These are phyloP conservation scores for Colaptes auratus DNA, from an alignment of 2,113 vertebrate species.

Conservation along the genomic window DNA sequence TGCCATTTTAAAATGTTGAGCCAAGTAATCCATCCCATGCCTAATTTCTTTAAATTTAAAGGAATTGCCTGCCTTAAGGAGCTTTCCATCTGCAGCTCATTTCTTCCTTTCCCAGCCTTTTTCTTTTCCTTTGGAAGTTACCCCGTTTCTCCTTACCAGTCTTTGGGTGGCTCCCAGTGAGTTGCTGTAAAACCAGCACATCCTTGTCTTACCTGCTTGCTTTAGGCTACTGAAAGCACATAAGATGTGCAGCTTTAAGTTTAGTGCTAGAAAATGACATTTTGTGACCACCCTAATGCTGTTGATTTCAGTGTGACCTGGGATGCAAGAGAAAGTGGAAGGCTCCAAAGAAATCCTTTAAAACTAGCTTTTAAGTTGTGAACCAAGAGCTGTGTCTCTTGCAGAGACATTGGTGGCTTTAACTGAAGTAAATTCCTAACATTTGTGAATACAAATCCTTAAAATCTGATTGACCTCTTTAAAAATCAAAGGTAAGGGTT, in stretches of 20 bases:
- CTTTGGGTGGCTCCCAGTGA: not conserved
- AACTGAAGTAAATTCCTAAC: conserved; percentile 44
- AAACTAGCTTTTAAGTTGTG: conserved; percentile 29
- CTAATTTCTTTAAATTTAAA: not conserved
- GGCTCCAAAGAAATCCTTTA: not conserved
- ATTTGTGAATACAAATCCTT: conserved; percentile 58
- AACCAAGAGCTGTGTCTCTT: not conserved
- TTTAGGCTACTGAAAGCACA: not conserved
- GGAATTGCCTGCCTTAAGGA: not conserved
- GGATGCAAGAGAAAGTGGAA: not conserved
- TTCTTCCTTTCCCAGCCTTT: not conserved
- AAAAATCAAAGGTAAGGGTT: conserved; percentile 61
- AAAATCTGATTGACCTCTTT: conserved; percentile 54
- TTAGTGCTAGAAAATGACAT: not conserved
- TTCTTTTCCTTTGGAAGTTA: not conserved
- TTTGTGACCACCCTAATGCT: not conserved
- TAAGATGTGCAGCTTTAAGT: not conserved
- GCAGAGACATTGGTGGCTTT: not conserved
- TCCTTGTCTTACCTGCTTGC: not conserved
- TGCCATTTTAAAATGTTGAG: fast-evolving
- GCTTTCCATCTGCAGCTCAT: not conserved
- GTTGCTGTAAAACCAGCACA: not conserved
- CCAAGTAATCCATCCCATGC: not conserved
- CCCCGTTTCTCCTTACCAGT: not conserved
- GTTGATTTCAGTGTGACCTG: not conserved